phyloP scores from a whole-genome alignment of 2,113 vertebrate species.

The Piaya cayana region DNA sequence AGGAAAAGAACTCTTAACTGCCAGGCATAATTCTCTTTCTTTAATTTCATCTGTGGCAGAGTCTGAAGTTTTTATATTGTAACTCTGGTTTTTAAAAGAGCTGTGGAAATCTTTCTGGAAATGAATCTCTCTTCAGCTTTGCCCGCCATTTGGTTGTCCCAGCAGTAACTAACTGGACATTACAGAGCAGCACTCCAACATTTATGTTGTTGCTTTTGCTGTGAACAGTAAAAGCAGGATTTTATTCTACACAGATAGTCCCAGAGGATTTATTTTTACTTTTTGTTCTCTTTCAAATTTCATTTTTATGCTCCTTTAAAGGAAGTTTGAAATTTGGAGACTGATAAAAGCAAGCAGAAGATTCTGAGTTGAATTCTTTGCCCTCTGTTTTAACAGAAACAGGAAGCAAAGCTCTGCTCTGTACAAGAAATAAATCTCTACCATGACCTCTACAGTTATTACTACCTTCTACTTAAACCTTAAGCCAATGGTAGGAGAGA shows the following conservation, averaged over 20 bases:
- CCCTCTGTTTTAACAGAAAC: not conserved
- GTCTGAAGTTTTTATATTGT: not conserved
- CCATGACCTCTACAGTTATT: not conserved
- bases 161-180: not conserved
- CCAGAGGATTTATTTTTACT: not conserved
- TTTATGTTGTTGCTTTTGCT: not conserved
- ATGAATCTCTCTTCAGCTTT: not conserved
- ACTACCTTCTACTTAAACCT: not conserved
- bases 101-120: not conserved
- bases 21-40: not conserved
- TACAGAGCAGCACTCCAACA: not conserved
- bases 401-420: not conserved
- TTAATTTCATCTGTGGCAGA: rapidly evolving
- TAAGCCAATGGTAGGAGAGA: not conserved
- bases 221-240: not conserved
- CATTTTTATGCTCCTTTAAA: not conserved
- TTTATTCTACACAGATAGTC: not conserved
- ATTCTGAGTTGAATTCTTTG: not conserved
- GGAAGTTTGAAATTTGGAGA: not conserved
- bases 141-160: not conserved
- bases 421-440: not conserved
- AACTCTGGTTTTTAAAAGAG: not conserved
- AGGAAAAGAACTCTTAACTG: not conserved
- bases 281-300: not conserved
- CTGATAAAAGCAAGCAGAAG: not conserved